Conservation (phyloP, 2,888 invertebrate genomes). For the Drosophila formosana region DNA sequence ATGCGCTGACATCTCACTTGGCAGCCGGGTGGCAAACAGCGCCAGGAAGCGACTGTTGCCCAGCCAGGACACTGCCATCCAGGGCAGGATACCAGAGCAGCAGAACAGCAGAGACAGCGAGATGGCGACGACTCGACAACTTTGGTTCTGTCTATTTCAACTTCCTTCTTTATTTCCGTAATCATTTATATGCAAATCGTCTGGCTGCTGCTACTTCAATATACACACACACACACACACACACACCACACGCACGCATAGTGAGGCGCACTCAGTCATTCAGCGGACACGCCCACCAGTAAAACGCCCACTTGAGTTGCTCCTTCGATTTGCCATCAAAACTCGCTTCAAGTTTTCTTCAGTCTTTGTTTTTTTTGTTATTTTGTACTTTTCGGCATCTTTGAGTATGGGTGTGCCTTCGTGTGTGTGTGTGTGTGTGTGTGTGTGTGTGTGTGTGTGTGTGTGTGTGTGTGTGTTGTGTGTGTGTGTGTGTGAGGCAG, state of each 20-base stretch:
- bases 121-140: constrained; percentile 50
- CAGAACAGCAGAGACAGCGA: not conserved
- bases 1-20: constrained; percentile 69
- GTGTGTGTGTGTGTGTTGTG: constrained; percentile 10
- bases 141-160: constrained; percentile 70
- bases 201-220: constrained; percentile 53
- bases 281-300: constrained; percentile 36
- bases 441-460: constrained; percentile 16
- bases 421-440: constrained; percentile 7
- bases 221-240: constrained; percentile 26
- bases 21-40: constrained; percentile 36
- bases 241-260: constrained; percentile 21
- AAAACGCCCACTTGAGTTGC: constrained; percentile 45
- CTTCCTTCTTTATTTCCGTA: constrained; percentile 81
- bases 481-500: constrained; percentile 3
- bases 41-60: constrained; percentile 22
- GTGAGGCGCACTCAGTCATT: constrained; percentile 29
- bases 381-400: constrained; percentile 25
- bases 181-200: constrained; percentile 81
- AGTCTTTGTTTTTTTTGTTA: constrained; percentile 44
- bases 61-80: not conserved
- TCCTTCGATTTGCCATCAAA: constrained; percentile 76
- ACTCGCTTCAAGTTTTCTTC: constrained; percentile 48
- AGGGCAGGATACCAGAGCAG: not conserved
- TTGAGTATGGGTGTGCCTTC: constrained; percentile 10